Evolutionary conservation across 2,888 invertebrate species (phyloP).

Genomic region (Sussaba pulchella): DNA sequence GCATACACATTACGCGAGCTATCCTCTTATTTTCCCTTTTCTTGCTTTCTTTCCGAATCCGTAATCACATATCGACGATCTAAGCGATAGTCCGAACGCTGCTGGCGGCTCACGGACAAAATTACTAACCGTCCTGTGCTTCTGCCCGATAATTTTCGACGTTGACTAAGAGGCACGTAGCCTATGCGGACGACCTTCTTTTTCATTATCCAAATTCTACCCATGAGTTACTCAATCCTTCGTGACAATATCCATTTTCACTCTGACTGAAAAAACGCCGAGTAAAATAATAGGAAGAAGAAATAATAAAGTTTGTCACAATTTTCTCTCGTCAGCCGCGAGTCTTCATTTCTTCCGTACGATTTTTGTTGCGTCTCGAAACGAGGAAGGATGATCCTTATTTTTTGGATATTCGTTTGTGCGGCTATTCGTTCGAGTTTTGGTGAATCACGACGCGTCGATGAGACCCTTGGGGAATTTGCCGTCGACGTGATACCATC

Average conservation of each 20-base stretch:
- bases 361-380: constrained; percentile 4
- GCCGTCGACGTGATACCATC: constrained; percentile 67
- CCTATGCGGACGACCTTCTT: constrained; percentile 1
- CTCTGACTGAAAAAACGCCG: no score
- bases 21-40: constrained; percentile 42
- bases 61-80: constrained; percentile 45
- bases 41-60: constrained; percentile 10
- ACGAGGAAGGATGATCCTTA: background rate
- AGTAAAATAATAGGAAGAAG: no score
- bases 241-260: constrained; percentile 38
- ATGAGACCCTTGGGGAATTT: constrained; percentile 65
- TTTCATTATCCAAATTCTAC: constrained; percentile 12
- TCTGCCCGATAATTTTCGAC: constrained; percentile 36
- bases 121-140: constrained; percentile 36
- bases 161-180: constrained; percentile 36
- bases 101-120: no score
- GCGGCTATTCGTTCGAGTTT: constrained; percentile 9
- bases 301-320: background rate
- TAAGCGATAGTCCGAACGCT: no score
- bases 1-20: constrained; percentile 24
- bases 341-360: background rate
- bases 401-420: constrained; percentile 33
- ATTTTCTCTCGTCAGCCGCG: background rate
- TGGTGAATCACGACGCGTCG: constrained; percentile 50
- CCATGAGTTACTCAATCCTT: constrained; percentile 21